phyloP scores from a whole-genome alignment of 2,797 vertebrate species.

The Enteromius anoplus region DNA sequence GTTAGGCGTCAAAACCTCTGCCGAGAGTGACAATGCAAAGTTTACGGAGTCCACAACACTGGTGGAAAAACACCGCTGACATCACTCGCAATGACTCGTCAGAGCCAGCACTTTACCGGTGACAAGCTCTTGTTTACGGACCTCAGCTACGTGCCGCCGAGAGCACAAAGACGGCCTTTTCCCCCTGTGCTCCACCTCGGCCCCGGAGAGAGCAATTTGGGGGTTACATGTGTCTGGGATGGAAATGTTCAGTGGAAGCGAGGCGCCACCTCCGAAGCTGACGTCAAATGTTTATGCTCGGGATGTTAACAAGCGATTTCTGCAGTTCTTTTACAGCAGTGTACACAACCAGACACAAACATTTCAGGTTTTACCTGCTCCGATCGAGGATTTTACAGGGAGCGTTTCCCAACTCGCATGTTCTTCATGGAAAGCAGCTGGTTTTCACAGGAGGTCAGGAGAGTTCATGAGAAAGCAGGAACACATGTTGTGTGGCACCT shows the following conservation, averaged over 20 bases:
- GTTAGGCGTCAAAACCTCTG: constrained; percentile 38
- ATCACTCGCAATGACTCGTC: constrained; percentile 62
- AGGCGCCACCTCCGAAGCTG: constrained; percentile 70
- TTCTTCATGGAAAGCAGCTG: constrained; percentile 50
- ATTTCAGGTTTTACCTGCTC: constrained; percentile 52
- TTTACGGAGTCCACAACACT: constrained; percentile 33
- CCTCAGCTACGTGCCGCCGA: constrained; percentile 59
- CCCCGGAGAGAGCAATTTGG: constrained; percentile 64
- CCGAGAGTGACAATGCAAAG: constrained; percentile 51
- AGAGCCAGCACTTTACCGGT: constrained; percentile 63
- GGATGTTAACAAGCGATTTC: constrained; percentile 73
- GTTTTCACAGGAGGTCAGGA: constrained; percentile 62
- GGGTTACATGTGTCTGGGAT: constrained; percentile 63
- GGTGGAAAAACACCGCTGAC: constrained; percentile 75
- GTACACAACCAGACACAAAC: constrained; percentile 29
- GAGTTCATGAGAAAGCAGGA: constrained; percentile 71
- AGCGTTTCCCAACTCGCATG: constrained; percentile 30
- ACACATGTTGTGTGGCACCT: constrained; percentile 64
- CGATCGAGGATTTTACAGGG: constrained; percentile 26
- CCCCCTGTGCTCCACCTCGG: constrained; percentile 46
- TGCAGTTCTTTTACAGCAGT: constrained; percentile 46
- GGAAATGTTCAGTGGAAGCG: constrained; percentile 72
- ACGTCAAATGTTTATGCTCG: constrained; percentile 64
- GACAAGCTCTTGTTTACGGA: constrained; percentile 69
- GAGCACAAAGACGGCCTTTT: constrained; percentile 65